phyloP scores from a whole-genome alignment of 2,113 vertebrate species.

The Opisthocomus hoazin region DNA sequence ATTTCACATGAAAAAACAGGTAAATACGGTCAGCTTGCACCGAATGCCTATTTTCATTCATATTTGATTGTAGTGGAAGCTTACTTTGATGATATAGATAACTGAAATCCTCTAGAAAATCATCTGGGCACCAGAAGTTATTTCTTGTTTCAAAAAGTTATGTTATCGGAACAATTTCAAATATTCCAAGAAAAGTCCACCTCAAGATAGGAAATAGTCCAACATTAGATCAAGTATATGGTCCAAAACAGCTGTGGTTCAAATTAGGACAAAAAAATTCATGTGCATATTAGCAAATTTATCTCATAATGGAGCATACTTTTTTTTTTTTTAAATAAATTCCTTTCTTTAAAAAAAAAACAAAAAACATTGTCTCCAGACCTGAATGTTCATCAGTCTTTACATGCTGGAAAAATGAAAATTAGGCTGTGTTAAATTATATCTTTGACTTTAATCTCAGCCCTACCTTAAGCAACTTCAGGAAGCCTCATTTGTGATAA shows the following conservation, averaged over 20 bases:
- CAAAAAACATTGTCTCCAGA: neutral
- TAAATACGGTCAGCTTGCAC: neutral
- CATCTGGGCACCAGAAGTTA: neutral
- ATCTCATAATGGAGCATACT: neutral
- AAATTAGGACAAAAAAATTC: neutral
- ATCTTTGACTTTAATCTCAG: neutral
- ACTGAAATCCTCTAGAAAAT: neutral
- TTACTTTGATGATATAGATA: neutral
- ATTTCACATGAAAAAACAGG: neutral
- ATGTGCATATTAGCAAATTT: neutral
- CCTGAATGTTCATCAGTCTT: neutral
- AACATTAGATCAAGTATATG: neutral
- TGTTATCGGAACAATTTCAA: neutral
- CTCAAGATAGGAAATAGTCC: neutral
- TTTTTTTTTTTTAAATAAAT: neutral
- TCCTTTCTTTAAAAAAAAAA: neutral
- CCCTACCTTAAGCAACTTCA: neutral
- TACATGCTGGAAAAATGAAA: neutral
- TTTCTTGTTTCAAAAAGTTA: neutral
- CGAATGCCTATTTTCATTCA: neutral
- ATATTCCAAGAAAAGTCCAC: neutral
- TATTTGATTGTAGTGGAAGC: neutral
- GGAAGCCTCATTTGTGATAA: neutral
- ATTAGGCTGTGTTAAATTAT: neutral
- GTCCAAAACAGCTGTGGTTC: neutral